phyloP scores from a whole-genome alignment of 2,888 invertebrate species.

The Ophion ellenae region DNA sequence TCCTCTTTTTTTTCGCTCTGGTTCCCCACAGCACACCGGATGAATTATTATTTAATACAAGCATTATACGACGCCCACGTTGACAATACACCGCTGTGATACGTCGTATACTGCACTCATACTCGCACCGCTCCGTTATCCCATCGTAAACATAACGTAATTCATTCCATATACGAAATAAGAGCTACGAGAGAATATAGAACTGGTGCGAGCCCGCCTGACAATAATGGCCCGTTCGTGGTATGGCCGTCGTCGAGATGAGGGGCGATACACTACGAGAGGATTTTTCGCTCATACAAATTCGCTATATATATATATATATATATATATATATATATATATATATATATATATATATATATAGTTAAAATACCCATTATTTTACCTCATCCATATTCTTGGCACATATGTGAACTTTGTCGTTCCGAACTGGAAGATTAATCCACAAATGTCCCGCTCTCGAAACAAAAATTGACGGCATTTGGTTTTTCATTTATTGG shows the following conservation, averaged over 20 bases:
- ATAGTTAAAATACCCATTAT: not conserved
- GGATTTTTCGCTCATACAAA: constrained; percentile 39
- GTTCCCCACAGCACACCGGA: constrained; percentile 50
- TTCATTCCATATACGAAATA: constrained; percentile 67
- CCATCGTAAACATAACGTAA: constrained; percentile 71
- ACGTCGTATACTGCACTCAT: constrained; percentile 33
- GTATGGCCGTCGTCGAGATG: constrained; percentile 37
- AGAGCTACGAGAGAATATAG: constrained; percentile 56
- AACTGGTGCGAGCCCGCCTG: constrained; percentile 55
- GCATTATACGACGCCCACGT: constrained; percentile 64
- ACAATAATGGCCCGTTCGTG: constrained; percentile 63
- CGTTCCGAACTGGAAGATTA: not conserved
- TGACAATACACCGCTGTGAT: constrained; percentile 41
- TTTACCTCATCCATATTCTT: constrained; percentile 27
- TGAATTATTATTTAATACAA: constrained; percentile 73
- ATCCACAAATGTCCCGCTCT: not conserved
- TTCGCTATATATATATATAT: not conserved
- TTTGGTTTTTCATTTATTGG: not conserved
- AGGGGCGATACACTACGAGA: constrained; percentile 48
- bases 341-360: not conserved
- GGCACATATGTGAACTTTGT: constrained; percentile 2
- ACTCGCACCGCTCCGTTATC: constrained; percentile 62
- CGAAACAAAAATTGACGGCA: not conserved
- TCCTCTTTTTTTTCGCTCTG: constrained; percentile 42
- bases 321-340: not conserved